A percentile compares a stretch with the other conserved stretches of the same genome.
phyloP scores from a whole-genome alignment of 2,113 vertebrate species.

The Callocephalon fimbriatum region DNA sequence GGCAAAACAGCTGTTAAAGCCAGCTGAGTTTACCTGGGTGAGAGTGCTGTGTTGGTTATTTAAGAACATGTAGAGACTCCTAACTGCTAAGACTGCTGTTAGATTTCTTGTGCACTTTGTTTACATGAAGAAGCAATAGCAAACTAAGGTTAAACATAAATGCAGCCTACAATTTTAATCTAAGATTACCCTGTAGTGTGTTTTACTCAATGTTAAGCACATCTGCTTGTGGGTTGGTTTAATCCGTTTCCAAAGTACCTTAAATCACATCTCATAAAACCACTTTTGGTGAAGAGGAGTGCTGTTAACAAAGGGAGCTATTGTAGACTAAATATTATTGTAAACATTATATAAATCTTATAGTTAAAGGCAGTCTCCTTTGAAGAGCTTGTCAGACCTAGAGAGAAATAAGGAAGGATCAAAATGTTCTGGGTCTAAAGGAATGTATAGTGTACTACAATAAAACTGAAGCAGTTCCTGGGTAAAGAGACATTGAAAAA shows the following conservation, averaged over 20 bases:
- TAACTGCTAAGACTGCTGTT: too few species aligned
- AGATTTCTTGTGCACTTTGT: background rate
- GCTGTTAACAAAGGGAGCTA: slow-evolving; percentile 31
- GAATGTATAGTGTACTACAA: background rate
- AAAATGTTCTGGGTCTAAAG: background rate
- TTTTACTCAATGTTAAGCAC: background rate
- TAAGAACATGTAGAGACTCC: too few species aligned
- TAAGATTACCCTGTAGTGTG: background rate
- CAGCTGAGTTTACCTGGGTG: background rate
- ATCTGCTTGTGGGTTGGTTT: background rate
- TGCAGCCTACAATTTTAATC: background rate
- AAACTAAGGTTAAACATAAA: background rate
- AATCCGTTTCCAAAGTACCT: background rate
- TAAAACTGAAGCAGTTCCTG: background rate
- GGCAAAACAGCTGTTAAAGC: background rate
- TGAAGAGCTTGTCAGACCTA: slow-evolving; percentile 1
- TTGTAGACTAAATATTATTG: background rate
- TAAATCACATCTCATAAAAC: slow-evolving; percentile 15
- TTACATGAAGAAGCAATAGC: background rate
- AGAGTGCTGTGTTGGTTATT: background rate
- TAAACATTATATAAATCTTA: slow-evolving; percentile 27
- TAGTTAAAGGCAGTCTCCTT: background rate
- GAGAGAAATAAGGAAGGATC: background rate
- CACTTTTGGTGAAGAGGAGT: background rate
- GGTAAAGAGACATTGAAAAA: background rate